phyloP scores from a whole-genome alignment of 2,797 vertebrate genomes.

The Arrhamphus sclerolepis region DNA sequence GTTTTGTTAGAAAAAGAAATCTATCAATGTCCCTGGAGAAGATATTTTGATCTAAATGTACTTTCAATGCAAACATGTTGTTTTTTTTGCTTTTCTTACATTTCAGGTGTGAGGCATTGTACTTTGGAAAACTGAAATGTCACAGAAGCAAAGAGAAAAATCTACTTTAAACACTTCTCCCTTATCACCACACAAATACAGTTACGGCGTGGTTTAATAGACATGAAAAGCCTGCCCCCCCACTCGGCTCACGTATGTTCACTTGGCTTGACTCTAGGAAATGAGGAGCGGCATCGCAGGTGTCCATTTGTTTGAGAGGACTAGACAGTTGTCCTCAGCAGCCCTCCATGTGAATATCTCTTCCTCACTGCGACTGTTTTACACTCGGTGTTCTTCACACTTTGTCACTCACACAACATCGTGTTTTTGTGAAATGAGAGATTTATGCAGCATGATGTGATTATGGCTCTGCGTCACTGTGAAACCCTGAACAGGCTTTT shows the following conservation, averaged over 20 bases:
- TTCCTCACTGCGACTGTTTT: conserved; percentile 35
- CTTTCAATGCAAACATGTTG: too few species aligned
- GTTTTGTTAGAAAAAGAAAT: too few species aligned
- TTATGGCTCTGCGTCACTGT: conserved; percentile 21
- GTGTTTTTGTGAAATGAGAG: conserved; percentile 41
- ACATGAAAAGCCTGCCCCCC: not conserved
- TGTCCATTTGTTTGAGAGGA: conserved; percentile 13
- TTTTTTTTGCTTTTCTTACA: too few species aligned
- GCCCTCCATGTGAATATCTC: conserved; percentile 6
- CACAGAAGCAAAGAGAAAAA: not conserved
- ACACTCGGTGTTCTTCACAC: conserved; percentile 42
- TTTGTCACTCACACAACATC: conserved; percentile 51
- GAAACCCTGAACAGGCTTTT: conserved; percentile 36
- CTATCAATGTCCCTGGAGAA: too few species aligned
- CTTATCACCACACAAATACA: not conserved
- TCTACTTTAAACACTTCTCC: too few species aligned
- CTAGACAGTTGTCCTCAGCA: conserved; percentile 15
- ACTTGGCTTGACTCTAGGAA: not conserved
- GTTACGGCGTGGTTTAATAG: too few species aligned
- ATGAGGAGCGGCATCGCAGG: conserved; percentile 3
- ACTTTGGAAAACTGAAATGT: not conserved
- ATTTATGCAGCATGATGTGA: conserved; percentile 45
- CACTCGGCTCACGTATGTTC: not conserved
- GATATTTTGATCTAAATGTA: too few species aligned
- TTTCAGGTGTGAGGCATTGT: too few species aligned